Evolutionary conservation across 2,113 vertebrate species (phyloP), one percentile per base, ranked within the genome.

Genomic region (Toxotes jaculatrix): DNA sequence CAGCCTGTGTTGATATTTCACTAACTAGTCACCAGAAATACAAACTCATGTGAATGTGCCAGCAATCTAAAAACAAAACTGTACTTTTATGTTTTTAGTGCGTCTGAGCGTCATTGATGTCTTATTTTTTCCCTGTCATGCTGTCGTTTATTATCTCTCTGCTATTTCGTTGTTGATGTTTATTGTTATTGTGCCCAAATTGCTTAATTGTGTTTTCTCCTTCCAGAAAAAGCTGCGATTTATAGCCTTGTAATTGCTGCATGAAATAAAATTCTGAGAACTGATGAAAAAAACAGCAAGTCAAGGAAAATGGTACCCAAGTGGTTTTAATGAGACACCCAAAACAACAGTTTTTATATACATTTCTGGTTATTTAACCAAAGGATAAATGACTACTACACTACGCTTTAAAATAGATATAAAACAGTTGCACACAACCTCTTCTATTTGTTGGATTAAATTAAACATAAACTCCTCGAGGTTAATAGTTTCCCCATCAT

Each of bases 61-160:
- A 38, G 51, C 5, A 64, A 68, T 80, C 13, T 42, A 65, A 65
- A 74, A 71, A 27, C 70, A 69, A 74, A 77, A n/a, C 38, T 23
- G n/a, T 32, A 7, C 16, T 53, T 23, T 12, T 36, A 47, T 9
- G 47, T n/a, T 43, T 70, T 49, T 34, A 40, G 51, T n/a, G 31
- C 55, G 1, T 73, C 32, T 45, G 13, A 68, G 56, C 21, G 5
- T 65, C 61, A 56, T n/a, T 4, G 4, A 75, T 21, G n/a, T 43
- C 38, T 59, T 17, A n/a, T 63, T 32, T 63, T 32, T 14, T 9
- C 4, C 1, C 8, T 42, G 2, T 61, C 64, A 63, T 56, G 21
- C 38, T 75, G 13, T 40, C 49, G 31, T 55, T 10, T 23, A 12
- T 32, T 49, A 4, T 56, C 11, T 17, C 23, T 43, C 13, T 4